A percentile compares a stretch with the other conserved stretches of the same genome.
Evolutionary conservation across 2,797 vertebrate species (phyloP).

Genomic region (Hydrophis major): DNA sequence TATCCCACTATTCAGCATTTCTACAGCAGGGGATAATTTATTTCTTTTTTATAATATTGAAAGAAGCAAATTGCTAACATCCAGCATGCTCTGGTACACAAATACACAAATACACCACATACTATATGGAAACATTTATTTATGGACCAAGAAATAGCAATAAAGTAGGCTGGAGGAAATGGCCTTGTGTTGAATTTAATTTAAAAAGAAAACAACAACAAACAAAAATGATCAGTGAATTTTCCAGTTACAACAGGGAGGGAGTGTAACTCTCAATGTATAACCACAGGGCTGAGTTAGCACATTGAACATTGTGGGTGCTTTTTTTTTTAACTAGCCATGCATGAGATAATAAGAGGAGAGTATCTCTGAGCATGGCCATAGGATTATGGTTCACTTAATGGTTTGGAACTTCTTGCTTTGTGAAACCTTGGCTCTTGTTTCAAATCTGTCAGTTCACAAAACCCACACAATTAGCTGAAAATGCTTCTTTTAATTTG

Average conservation of each 20-base stretch:
- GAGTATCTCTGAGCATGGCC: neutral
- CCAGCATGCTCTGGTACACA: constrained; percentile 9
- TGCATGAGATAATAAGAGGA: neutral
- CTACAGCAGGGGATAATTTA: constrained; percentile 41
- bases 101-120: neutral
- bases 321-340: neutral
- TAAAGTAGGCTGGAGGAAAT: constrained; percentile 32
- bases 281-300: neutral
- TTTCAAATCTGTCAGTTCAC: neutral
- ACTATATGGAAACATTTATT: constrained; percentile 40
- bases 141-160: constrained; percentile 41
- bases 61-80: constrained; percentile 18
- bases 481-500: neutral
- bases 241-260: constrained; percentile 45
- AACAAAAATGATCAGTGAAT: constrained; percentile 20
- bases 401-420: neutral
- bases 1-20: constrained; percentile 28
- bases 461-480: neutral
- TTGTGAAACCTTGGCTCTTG: neutral
- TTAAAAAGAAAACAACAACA: constrained; percentile 24
- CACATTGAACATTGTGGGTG: neutral
- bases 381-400: neutral
- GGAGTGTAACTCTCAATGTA: neutral
- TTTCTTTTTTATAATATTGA: neutral
- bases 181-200: constrained; percentile 38